Evolutionary conservation across 2,797 vertebrate species (phyloP), one percentile per base, ranked within the genome.

Genomic region (Melanotaenia trifasciata): DNA sequence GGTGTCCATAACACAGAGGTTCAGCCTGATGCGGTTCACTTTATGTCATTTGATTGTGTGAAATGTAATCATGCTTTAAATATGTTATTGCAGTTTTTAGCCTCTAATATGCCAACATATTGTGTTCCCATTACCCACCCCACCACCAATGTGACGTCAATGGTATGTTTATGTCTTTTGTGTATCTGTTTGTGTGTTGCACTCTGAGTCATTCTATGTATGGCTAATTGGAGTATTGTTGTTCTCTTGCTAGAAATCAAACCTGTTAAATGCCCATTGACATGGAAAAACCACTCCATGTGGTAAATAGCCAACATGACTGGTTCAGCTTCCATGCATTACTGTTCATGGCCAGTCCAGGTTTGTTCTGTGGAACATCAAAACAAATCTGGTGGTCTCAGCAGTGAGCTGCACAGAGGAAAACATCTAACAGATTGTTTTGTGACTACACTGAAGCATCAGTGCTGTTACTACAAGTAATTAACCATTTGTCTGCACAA

Each of bases 281-380:
- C 63, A 71, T 56, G 63, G 64, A 50, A 68, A 68, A 43, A 64
- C 24, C 35, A 10, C 38, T 54, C 38, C 66, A 72, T 54, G 3
- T 61, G 78, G 78, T 78, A 60, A 8, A 16, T 7, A 64, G 65
- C 58, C 74, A 81, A 68, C 71, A 8, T 59, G 26, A 79, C 67
- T 77, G 74, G 20, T 82, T 84, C 64, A 24, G 57, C 74, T 66
- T 24, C 66, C 72, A 58, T 10, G 56, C 71, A 57, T 50, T 68
- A 51, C 50, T 74, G 76, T 69, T 70, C 13, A 51, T 84, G 76
- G 87, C 80, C 40, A 0, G 0, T 54, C 83, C 87, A 80, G 76
- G 64, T 82, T 74, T 40, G 3, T 4, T 74, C 65, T 61, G 22
- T 38, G 35, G 67, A 24, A 61, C 72, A 32, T 13, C 13, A 4